Evolutionary conservation across 1,140 invertebrate species (phyloP).

Genomic region (Cotesia vestalis): DNA sequence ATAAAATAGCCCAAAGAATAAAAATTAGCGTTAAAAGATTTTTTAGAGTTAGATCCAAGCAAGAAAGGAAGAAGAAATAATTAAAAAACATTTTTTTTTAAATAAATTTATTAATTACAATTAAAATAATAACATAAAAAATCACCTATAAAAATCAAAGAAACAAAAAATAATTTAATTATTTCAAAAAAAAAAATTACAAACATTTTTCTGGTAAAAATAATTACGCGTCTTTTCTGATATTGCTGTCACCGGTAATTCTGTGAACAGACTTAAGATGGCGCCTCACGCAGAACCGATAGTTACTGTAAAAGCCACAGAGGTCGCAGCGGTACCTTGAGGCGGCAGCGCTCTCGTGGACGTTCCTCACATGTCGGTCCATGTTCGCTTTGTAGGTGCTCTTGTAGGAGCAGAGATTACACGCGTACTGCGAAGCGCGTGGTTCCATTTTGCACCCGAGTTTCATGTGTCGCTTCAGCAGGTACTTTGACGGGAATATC

Average conservation of each 20-base stretch:
- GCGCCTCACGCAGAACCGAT: constrained; percentile 46
- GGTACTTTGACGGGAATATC: constrained; percentile 45
- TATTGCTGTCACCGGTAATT: background rate
- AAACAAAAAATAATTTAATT: too few species aligned
- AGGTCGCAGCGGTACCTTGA: constrained; percentile 57
- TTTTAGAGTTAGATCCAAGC: too few species aligned
- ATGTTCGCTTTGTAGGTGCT: constrained; percentile 61
- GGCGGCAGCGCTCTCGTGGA: constrained; percentile 42
- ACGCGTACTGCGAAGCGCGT: constrained; percentile 61
- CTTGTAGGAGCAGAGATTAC: constrained; percentile 62
- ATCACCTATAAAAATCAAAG: too few species aligned
- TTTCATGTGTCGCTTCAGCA: constrained; percentile 62
- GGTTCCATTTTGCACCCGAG: constrained; percentile 66
- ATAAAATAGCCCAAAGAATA: too few species aligned
- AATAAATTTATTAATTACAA: too few species aligned
- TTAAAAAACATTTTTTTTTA: too few species aligned
- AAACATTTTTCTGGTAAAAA: background rate
- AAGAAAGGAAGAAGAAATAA: too few species aligned
- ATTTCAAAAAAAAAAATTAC: too few species aligned
- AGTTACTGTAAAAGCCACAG: constrained; percentile 55
- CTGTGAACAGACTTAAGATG: constrained; percentile 34
- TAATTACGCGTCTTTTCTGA: background rate
- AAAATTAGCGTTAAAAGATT: too few species aligned
- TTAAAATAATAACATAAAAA: too few species aligned
- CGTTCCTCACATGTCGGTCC: constrained; percentile 54